A percentile compares a stretch with the other conserved stretches of the same genome.
phyloP scores from a whole-genome alignment of 2,113 vertebrate species.

The Xiphorhynchus elegans region DNA sequence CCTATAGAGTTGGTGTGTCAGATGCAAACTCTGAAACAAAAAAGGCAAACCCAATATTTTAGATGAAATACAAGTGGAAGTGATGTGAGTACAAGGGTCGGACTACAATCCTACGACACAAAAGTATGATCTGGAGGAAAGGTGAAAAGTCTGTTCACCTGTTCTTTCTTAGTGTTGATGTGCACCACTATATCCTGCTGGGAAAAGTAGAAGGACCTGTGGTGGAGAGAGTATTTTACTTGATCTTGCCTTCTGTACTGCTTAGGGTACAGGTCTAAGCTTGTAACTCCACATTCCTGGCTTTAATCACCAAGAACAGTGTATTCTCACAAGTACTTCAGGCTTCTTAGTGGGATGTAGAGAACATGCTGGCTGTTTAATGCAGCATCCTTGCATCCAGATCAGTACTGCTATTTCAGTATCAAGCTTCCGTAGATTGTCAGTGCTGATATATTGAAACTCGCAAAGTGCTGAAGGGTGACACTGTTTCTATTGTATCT shows the following conservation, averaged over 20 bases:
- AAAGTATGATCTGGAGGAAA: neutral
- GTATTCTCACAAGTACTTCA: fast-evolving
- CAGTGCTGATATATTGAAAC: neutral
- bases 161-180: neutral
- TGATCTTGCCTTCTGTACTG: neutral
- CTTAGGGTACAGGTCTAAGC: neutral
- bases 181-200: neutral
- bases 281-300: neutral
- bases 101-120: neutral
- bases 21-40: neutral
- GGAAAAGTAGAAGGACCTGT: neutral
- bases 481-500: neutral
- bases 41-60: neutral
- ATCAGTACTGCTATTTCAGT: neutral
- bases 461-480: neutral
- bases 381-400: neutral
- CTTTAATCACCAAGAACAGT: neutral
- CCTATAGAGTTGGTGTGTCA: neutral
- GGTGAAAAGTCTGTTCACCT: neutral
- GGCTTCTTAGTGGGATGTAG: neutral
- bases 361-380: neutral
- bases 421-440: neutral
- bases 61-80: neutral
- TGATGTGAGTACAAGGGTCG: neutral
- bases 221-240: neutral